Base-by-base conservation (phyloP, 2,888 invertebrate species). In the Agrochola macilenta region DNA sequence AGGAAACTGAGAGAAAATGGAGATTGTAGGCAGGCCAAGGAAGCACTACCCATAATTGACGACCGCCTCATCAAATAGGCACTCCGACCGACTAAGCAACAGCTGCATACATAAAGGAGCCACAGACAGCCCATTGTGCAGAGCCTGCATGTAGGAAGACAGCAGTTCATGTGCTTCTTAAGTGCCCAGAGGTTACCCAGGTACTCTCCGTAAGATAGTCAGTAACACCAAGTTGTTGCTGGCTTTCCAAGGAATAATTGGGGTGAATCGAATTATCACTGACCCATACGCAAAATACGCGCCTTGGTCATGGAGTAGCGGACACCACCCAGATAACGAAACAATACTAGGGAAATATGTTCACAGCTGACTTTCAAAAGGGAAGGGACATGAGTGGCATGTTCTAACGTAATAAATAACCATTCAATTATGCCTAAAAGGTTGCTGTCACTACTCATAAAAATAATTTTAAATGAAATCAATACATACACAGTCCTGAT, bases 401-500 rank as follows among this genome's bases (percentile, higher is more conserved):
- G 12, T 68, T 30, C 49, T 9, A 26, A 12, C 4, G 7, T 73
- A 35, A 43, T 77, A 54, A 5, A 20, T 58, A 43, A 72, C 23
- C 4, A 43, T 43, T 52, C 1, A 20, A 35, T 60, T 20, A 20
- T 23, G 5, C 14, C 11, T 54, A 23, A 70, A 17, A 35, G 1
- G 20, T 9, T n/a, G 30, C 8, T 26, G 11, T 35, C 1, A 12
- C 35, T 35, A 70, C 17, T 23, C 52, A 35, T 26, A 52, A n/a
- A 79, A 61, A 20, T 8, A 7, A 20, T 39, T 80, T 54, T 30
- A 57, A 63, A 63, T 63, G 26, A 72, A 26, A 63, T 23, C 14
- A 81, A 80, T 57, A 61, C 54, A 58, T 63, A 46, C 26, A 69
- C 23, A 4, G 39, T 65, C 12, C n/a, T 66, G 82, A 85, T 83